Evolutionary conservation across 2,113 vertebrate species (phyloP).

Genomic region (Ginglymostoma cirratum): DNA sequence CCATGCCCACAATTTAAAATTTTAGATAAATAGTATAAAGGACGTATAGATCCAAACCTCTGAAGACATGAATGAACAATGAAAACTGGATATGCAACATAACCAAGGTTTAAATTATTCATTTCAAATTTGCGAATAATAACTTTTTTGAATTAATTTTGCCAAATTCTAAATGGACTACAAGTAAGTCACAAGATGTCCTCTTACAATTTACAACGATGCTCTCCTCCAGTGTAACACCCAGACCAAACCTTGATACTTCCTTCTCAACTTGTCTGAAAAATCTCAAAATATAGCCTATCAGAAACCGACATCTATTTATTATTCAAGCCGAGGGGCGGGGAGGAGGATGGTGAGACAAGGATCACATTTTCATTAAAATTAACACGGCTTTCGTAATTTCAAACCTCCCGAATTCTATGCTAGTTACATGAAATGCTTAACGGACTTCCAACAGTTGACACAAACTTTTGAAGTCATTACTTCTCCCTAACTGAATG

Average conservation of each 20-base stretch:
- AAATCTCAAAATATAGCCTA: not conserved
- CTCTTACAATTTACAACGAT: not conserved
- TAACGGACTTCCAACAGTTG: not conserved
- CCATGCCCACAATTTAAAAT: not conserved
- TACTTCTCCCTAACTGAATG: constrained; percentile 32
- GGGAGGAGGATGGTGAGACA: not conserved
- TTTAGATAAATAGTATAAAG: not conserved
- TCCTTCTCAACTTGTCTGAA: not conserved
- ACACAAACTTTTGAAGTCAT: constrained; percentile 34
- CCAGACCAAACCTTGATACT: not conserved
- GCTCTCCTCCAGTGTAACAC: not conserved
- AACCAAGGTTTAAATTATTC: not conserved
- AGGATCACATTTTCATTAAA: constrained; percentile 4
- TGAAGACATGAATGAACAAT: not conserved
- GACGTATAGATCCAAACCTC: not conserved
- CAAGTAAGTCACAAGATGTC: not conserved
- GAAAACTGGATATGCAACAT: not conserved
- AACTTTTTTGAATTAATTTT: not conserved
- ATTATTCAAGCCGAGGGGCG: not conserved
- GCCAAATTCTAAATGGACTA: not conserved
- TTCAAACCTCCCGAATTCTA: not conserved
- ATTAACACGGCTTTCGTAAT: not conserved
- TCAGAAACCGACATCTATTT: not conserved
- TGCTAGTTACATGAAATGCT: constrained; percentile 19
- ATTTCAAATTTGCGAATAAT: not conserved